Base-by-base conservation (phyloP, 92 coral and sea anemone genomes). In the Porites evermanni region DNA sequence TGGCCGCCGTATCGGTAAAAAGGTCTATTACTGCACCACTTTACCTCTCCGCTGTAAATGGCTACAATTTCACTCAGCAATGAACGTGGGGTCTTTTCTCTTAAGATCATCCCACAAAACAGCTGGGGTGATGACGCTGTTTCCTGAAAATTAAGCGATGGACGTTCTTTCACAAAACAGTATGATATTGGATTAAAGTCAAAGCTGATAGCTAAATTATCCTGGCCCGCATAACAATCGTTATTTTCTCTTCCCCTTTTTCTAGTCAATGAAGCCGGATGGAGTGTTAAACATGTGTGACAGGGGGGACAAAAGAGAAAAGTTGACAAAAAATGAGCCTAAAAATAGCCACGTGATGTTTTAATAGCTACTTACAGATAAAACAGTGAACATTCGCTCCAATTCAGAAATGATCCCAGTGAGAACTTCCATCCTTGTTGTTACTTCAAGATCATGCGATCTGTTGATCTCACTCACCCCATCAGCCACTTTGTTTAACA, bases 1-100 rank as follows among this genome's bases (percentile, higher is more conserved):
- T 29, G 32, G 32, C 32, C 32, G 3, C 32, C 32, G 32, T 29
- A 29, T 29, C 32, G 32, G 0, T 29, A 29, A 29, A 20, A 9
- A 64, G 68, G 16, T 64, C 68, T 14, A 64, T 64, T 66, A 9
- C 20, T 66, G 32, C 11, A 51, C 53, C 24, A 6, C 14, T 64
- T 54, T 69, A 92, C 95, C 90, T 79, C 87, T 83, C 95, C 95
- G 38, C 80, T 64, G 69, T 89, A 92, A 47, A 92, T 92, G 20
- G 75, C 75, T 7, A 77, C n/a, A 26, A 86, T 60, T 19, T 85
- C 88, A 38, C 86, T 82, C 44, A 89, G 19, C 13, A 88, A 69
- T 8, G 78, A 72, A 3, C 38, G 4, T 13, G 93, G 92, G 5
- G 79, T 86, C 16, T 76, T 85, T 47, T 76, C 88, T 85, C 81